phyloP scores from a whole-genome alignment of 2,797 vertebrate species.

The Phalanger gymnotis region DNA sequence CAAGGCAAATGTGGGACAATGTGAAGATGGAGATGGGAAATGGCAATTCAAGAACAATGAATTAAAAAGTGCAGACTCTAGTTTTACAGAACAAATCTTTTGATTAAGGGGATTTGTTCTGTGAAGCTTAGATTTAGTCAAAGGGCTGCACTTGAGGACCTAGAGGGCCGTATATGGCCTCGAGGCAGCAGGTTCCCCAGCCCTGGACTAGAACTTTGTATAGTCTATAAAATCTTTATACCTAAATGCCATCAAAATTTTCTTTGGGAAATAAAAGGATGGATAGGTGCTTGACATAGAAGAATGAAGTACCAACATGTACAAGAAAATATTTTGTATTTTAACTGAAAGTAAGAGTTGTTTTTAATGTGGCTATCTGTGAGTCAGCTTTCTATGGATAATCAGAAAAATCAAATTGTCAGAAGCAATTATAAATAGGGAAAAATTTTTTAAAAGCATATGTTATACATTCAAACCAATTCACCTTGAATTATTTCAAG shows the following conservation, averaged over 20 bases:
- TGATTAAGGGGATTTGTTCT: too few relatives aligned
- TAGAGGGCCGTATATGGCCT: too few relatives aligned
- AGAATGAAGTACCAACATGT: background rate
- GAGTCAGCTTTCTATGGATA: background rate
- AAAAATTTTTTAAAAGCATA: background rate
- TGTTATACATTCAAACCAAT: background rate
- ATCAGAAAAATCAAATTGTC: background rate
- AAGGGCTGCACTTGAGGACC: too few relatives aligned
- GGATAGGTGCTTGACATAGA: background rate
- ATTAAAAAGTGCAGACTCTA: background rate
- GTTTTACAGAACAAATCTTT: too few relatives aligned
- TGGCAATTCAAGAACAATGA: background rate
- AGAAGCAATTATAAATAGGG: background rate
- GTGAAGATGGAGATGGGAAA: background rate
- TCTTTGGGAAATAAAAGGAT: background rate
- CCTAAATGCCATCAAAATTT: background rate
- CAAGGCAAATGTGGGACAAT: background rate
- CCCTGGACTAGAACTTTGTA: background rate
- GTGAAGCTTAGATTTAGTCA: too few relatives aligned
- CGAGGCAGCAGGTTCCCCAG: too few relatives aligned
- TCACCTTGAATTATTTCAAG: background rate
- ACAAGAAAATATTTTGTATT: background rate
- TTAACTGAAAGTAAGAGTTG: background rate
- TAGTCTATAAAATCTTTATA: background rate
- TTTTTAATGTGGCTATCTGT: background rate